Percentiles rank a stretch among this genome's conserved stretches.
These are phyloP conservation scores for Phocoena sinus DNA, from an alignment of 2,113 vertebrate species.

Conservation along the genomic window DNA sequence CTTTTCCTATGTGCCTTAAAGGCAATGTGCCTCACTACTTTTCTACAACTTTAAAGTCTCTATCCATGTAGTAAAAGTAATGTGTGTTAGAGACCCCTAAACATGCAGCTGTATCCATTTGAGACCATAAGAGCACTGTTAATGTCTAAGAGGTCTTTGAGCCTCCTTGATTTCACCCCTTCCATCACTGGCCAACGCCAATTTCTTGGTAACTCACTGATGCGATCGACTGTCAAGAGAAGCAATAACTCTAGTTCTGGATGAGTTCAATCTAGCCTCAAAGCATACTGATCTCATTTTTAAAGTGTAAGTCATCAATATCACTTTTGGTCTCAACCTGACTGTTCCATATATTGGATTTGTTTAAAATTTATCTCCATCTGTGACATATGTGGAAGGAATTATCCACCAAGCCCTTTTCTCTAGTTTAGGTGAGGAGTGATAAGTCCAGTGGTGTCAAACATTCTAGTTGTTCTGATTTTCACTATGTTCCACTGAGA, in stretches of 20 bases:
- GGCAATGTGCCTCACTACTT: background rate
- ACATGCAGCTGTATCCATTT: background rate
- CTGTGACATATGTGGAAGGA: background rate
- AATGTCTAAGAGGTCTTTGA: background rate
- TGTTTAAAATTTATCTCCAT: background rate
- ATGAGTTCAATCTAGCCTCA: background rate
- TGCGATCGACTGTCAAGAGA: background rate
- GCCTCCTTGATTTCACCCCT: background rate
- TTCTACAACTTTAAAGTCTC: background rate
- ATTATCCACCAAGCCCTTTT: background rate
- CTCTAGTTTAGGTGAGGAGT: constrained; percentile 13
- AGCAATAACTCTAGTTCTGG: background rate
- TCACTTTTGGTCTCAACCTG: background rate
- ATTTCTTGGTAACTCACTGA: background rate
- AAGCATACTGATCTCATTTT: background rate
- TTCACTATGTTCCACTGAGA: background rate
- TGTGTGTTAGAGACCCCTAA: background rate
- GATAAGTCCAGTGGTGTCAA: background rate
- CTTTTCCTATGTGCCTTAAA: background rate
- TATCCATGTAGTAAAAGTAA: background rate
- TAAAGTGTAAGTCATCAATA: background rate
- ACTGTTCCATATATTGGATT: background rate
- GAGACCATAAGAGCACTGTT: background rate
- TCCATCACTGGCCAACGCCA: background rate
- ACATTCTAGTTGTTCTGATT: constrained; percentile 19